Evolutionary conservation across 2,888 invertebrate genomes (phyloP).

Genomic region (Chaitophorus viminalis): DNA sequence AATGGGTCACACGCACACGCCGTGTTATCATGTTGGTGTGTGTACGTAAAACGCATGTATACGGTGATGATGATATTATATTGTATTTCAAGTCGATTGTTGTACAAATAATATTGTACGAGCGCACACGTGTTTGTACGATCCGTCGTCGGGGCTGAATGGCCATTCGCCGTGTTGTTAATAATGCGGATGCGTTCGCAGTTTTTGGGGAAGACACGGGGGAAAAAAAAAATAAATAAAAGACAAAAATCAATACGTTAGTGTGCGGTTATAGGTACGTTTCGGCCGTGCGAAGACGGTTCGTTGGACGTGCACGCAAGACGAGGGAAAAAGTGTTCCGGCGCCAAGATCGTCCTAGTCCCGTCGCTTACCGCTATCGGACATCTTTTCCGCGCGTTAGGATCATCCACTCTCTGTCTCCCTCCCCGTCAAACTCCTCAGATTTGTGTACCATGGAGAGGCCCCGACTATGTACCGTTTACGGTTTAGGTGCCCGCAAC

Average conservation of each 20-base stretch:
- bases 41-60: background rate
- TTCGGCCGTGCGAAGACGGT: background rate
- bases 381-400: background rate
- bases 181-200: background rate
- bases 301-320: background rate
- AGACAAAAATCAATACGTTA: conserved; percentile 42
- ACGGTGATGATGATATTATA: background rate
- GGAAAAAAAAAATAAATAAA: background rate
- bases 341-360: background rate
- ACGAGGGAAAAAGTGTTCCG: background rate
- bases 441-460: too few species aligned
- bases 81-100: background rate
- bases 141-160: background rate
- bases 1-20: background rate
- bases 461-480: too few species aligned
- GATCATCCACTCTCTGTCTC: background rate
- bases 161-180: background rate
- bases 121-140: background rate
- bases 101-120: background rate
- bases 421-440: background rate
- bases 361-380: too few species aligned
- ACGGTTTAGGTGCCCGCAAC: too few species aligned
- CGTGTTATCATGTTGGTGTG: background rate
- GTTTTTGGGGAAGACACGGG: background rate
- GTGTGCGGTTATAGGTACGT: conserved; percentile 5